Conservation (phyloP, 2,888 invertebrate species). For the Cerastoderma edule region DNA sequence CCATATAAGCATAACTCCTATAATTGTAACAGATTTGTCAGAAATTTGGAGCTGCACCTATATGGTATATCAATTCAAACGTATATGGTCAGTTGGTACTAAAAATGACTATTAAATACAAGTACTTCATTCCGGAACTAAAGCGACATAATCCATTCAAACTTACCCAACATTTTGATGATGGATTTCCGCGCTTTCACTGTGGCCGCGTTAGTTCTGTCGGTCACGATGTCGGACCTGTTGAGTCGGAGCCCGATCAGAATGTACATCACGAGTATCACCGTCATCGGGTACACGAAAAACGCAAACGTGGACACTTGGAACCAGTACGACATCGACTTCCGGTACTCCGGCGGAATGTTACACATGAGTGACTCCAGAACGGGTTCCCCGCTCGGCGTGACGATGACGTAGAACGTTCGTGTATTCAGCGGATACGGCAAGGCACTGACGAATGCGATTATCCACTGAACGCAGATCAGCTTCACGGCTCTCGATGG, state of each 20-base stretch:
- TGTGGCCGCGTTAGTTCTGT: constrained; percentile 39
- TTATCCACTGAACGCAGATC: constrained; percentile 90
- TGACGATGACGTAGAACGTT: constrained; percentile 70
- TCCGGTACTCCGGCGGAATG: constrained; percentile 71
- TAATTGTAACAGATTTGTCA: no score
- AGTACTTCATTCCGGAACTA: no score
- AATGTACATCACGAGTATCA: constrained; percentile 91
- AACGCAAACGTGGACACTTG: constrained; percentile 93
- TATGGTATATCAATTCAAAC: no score
- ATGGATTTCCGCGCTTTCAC: constrained; percentile 72
- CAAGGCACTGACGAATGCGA: constrained; percentile 89
- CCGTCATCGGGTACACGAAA: constrained; percentile 90
- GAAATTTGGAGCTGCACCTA: no score
- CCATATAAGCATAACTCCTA: no score
- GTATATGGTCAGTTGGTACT: no score
- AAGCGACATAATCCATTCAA: no score
- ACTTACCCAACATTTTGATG: constrained; percentile 81
- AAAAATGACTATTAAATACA: no score
- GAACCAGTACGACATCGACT: constrained; percentile 85
- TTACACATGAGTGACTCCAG: constrained; percentile 78
- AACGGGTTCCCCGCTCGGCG: constrained; percentile 65
- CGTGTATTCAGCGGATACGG: constrained; percentile 79
- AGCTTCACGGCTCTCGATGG: constrained; percentile 92
- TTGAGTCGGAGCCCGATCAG: constrained; percentile 79
- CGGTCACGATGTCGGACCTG: constrained; percentile 59